Percentiles rank a stretch among this genome's conserved stretches.
phyloP scores from a whole-genome alignment of 2,113 vertebrate species.

The Diphyllodes magnificus region DNA sequence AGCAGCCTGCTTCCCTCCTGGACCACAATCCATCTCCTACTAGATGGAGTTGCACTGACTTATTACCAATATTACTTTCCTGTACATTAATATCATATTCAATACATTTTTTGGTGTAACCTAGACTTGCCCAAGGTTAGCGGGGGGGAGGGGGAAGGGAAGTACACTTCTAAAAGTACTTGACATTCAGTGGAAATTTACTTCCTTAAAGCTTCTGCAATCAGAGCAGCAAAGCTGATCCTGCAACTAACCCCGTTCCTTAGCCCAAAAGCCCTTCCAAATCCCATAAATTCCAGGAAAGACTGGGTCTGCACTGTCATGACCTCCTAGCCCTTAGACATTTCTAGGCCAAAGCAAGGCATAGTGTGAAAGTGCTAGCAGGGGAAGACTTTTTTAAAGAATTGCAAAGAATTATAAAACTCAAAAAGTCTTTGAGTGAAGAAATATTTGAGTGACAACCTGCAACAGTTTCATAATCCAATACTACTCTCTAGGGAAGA shows the following conservation, averaged over 20 bases:
- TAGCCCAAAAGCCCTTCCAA: background rate
- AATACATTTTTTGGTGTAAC: background rate
- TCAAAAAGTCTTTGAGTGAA: background rate
- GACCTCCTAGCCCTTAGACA: background rate
- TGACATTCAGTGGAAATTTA: background rate
- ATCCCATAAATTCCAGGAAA: background rate
- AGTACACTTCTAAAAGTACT: background rate
- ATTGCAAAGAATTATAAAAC: background rate
- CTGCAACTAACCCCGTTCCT: background rate
- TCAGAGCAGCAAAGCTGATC: background rate
- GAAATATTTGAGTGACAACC: background rate
- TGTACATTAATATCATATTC: too few relatives aligned
- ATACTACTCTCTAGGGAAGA: background rate
- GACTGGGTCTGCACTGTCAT: fast-evolving
- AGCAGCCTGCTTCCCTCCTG: background rate
- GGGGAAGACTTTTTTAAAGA: background rate
- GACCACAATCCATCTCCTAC: background rate
- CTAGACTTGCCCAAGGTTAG: background rate
- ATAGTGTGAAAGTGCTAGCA: background rate
- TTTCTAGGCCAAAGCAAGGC: background rate
- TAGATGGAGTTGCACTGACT: background rate
- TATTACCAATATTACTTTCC: background rate
- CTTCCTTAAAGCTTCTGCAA: background rate
- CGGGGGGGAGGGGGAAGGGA: fast-evolving
- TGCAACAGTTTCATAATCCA: background rate